phyloP scores from a whole-genome alignment of 2,113 vertebrate genomes.

The Thoracochromis brauschi region DNA sequence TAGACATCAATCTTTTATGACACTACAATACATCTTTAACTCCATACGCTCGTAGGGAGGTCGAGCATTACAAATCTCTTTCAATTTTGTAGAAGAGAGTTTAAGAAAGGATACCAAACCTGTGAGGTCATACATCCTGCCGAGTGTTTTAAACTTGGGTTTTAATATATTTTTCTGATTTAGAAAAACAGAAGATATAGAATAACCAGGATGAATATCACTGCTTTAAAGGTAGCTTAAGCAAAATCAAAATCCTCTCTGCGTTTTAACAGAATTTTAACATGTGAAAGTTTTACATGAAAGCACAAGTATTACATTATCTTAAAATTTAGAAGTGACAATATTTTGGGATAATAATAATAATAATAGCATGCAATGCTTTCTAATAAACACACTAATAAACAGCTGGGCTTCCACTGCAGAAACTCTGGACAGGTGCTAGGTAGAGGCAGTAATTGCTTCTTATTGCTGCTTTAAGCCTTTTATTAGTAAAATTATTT shows the following conservation, averaged over 20 bases:
- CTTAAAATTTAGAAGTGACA: not conserved
- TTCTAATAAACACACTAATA: not conserved
- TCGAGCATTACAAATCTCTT: not conserved
- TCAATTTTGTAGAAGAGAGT: not conserved
- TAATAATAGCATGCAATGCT: not conserved
- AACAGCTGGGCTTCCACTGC: not conserved
- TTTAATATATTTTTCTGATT: not conserved
- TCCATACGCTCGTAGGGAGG: not conserved
- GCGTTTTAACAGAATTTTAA: not conserved
- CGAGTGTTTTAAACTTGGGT: not conserved
- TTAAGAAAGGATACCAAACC: not conserved
- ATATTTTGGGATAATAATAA: not conserved
- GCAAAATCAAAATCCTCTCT: not conserved
- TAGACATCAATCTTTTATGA: not conserved
- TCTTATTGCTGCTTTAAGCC: not conserved
- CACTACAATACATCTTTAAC: not conserved
- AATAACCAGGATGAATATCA: not conserved
- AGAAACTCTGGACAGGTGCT: not conserved
- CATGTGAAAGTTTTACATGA: not conserved
- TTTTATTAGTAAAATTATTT: not conserved
- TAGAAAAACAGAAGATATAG: not conserved
- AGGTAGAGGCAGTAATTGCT: not conserved
- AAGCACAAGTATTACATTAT: accelerated
- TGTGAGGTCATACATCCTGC: not conserved
- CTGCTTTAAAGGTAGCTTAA: not conserved